Evolutionary conservation across 2,888 invertebrate genomes (phyloP).

Genomic region (Trissonchulus latispiculum): DNA sequence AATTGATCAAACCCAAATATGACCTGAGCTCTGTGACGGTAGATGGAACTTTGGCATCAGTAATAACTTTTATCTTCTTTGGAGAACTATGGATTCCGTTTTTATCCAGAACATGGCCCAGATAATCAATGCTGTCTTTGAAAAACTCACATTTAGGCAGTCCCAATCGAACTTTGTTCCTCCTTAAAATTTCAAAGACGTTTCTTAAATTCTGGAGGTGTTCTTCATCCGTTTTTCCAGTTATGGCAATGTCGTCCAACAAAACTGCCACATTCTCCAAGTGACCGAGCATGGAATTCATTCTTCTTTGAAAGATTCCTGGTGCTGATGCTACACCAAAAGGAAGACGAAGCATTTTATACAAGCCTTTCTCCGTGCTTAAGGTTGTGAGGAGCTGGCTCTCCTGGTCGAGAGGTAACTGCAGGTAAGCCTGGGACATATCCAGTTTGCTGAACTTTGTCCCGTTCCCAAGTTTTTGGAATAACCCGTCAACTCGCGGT

Average conservation of each 20-base stretch:
- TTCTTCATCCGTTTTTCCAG: not conserved
- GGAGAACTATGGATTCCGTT: not conserved
- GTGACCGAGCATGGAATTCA: not conserved
- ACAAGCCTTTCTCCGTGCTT: not conserved
- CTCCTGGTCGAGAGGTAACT: not conserved
- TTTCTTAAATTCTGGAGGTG: not conserved
- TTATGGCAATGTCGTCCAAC: not conserved
- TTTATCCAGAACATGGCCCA: not conserved
- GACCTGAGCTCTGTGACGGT: not conserved
- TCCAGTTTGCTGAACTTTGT: not conserved
- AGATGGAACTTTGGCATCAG: not conserved
- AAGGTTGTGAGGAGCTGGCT: not conserved
- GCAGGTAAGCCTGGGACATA: not conserved
- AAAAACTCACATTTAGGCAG: not conserved
- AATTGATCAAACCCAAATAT: not conserved
- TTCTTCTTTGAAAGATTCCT: not conserved
- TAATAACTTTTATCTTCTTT: not conserved
- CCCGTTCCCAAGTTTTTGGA: not conserved
- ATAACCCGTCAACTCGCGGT: not conserved
- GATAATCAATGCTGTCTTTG: not conserved
- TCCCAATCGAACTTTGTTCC: not conserved
- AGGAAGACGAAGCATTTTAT: not conserved
- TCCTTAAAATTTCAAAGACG: not conserved
- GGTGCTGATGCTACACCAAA: not conserved
- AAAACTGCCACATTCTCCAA: not conserved